Evolutionary conservation across 2,888 invertebrate genomes (phyloP).

Genomic region (Drosophila meridiana): DNA sequence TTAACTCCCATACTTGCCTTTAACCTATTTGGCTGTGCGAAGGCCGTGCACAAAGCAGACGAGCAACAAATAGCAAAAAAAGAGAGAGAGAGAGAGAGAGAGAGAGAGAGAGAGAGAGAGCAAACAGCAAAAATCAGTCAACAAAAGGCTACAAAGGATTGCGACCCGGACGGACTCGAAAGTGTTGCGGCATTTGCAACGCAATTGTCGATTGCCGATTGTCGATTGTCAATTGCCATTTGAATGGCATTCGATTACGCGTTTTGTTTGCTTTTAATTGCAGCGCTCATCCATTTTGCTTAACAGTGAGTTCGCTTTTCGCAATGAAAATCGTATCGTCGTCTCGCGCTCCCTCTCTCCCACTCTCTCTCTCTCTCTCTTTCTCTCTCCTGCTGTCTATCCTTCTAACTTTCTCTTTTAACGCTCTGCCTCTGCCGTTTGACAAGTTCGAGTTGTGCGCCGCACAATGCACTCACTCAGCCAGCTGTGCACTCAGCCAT

Average conservation of each 20-base stretch:
- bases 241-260: slow-evolving; percentile 72
- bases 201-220: slow-evolving; percentile 42
- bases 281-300: slow-evolving; percentile 59
- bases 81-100: background rate
- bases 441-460: slow-evolving; percentile 28
- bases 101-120: slow-evolving; percentile 1
- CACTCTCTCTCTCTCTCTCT: background rate
- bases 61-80: slow-evolving; percentile 30
- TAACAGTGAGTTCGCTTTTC: slow-evolving; percentile 32
- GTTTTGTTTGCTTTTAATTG: slow-evolving; percentile 73
- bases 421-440: background rate
- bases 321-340: slow-evolving; percentile 10
- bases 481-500: slow-evolving; percentile 44
- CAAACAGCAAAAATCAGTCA: slow-evolving; percentile 23
- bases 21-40: slow-evolving; percentile 55
- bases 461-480: slow-evolving; percentile 15
- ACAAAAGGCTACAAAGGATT: slow-evolving; percentile 36
- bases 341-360: background rate
- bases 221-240: slow-evolving; percentile 39
- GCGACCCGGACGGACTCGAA: slow-evolving; percentile 2
- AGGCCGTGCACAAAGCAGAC: slow-evolving; percentile 50
- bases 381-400: background rate
- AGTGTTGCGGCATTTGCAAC: slow-evolving; percentile 24
- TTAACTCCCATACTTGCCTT: slow-evolving; percentile 48
- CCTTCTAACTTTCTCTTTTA: background rate